phyloP scores from a whole-genome alignment of 2,888 invertebrate species.

The Deroplatys truncata region DNA sequence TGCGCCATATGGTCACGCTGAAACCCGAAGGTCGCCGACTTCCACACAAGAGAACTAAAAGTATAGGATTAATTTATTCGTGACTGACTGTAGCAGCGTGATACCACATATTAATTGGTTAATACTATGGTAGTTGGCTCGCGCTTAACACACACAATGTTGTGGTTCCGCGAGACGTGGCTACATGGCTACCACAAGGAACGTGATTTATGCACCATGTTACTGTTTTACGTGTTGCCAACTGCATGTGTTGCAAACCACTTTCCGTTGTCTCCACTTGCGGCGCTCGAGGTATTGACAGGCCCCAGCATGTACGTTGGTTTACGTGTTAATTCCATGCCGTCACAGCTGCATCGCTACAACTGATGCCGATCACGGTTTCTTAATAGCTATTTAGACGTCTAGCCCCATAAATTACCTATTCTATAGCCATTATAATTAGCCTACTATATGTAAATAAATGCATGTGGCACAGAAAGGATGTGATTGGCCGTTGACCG shows the following conservation, averaged over 20 bases:
- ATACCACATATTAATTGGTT: slow-evolving; percentile 13
- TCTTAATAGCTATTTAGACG: too few species aligned
- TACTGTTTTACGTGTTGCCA: not conserved
- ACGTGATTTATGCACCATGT: not conserved
- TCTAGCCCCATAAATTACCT: too few species aligned
- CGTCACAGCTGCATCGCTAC: not conserved
- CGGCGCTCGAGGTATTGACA: not conserved
- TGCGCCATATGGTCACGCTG: too few species aligned
- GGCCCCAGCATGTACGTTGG: not conserved
- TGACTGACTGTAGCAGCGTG: not conserved
- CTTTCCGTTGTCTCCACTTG: not conserved
- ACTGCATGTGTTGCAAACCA: not conserved
- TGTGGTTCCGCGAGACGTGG: not conserved
- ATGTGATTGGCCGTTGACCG: too few species aligned
- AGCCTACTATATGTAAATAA: too few species aligned
- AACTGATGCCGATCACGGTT: too few species aligned
- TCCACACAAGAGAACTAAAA: too few species aligned
- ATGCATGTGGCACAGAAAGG: too few species aligned
- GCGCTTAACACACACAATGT: not conserved
- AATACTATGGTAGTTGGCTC: not conserved
- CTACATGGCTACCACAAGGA: not conserved
- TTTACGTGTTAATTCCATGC: not conserved
- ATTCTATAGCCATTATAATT: too few species aligned
- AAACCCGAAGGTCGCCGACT: too few species aligned
- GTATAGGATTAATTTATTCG: too few species aligned